Evolutionary conservation across 2,113 vertebrate species (phyloP), one percentile per base, ranked within the genome.

Genomic region (Apteryx owenii): DNA sequence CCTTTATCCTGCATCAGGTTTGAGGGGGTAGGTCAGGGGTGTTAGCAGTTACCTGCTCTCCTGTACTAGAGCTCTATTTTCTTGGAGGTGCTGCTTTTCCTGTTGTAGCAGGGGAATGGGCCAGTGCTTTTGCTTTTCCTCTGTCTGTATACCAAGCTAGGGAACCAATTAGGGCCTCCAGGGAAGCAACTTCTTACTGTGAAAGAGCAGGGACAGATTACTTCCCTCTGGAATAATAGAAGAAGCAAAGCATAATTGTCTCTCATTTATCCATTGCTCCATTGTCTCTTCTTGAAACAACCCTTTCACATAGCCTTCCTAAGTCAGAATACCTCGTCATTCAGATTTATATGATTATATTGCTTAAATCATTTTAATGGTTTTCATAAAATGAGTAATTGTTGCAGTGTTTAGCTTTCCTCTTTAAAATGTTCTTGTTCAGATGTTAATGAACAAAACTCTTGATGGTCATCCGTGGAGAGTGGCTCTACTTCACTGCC

Each of bases 401-500:
- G 38, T 23, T 81, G 36, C 22, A 25, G 16, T 38, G 16, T 62
- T 85, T 54, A 85, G 75, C 48, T 76, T 73, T 82, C 66, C 12
- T 9, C 22, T 92, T 93, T 71, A 76, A 89, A 60, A 22, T 84
- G 36, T 18, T 81, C 22, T 90, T 91, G 31, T 70, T 91, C 29
- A 7, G 51, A 71, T 61, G 31, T 60, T 90, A 88, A 76, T 69
- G 36, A 97, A 77, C 0, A 0, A 82, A 94, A 79, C 23, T 90
- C 46, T 84, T 85, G 20, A 25, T 51, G 50, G 25, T 69, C 15
- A 3, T 71, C 50, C 64, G n/a, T 4, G 2, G 50, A 93, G 82
- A 75, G 85, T 95, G 90, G 82, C 89, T 97, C 71, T 81, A 93
- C 95, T 95, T 97, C 78, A 78, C 72, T 95, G 81, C 83, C 65